Conservation (phyloP, 2,113 vertebrate genomes). For the Phylloscopus trochilus region DNA sequence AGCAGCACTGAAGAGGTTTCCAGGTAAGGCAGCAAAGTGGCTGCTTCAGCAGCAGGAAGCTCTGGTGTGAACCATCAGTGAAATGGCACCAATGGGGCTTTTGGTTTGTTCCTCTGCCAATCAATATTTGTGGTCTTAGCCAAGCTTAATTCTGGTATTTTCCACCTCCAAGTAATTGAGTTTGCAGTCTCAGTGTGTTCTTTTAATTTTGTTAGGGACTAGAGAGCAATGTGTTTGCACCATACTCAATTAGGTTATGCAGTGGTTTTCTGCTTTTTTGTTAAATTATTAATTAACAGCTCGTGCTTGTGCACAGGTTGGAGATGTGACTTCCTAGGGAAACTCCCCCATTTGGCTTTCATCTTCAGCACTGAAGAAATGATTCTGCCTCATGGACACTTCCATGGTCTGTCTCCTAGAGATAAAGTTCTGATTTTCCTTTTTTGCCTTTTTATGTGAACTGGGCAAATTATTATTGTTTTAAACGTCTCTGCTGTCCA, state of each 20-base stretch:
- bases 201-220: not conserved
- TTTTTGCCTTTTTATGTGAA: not conserved
- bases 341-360: not conserved
- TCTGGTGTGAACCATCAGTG: not conserved
- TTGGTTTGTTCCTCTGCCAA: not conserved
- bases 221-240: not conserved
- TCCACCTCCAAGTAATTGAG: not conserved
- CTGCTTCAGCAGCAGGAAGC: not conserved
- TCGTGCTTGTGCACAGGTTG: not conserved
- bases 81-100: not conserved
- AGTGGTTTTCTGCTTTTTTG: not conserved
- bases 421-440: not conserved
- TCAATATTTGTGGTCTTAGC: not conserved
- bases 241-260: not conserved
- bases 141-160: not conserved
- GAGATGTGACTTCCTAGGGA: not conserved
- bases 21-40: not conserved
- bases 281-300: not conserved
- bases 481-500: not conserved
- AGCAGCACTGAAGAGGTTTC: not conserved
- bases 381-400: not conserved
- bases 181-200: not conserved
- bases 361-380: not conserved
- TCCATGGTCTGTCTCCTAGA: not conserved
- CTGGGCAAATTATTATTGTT: not conserved